Evolutionary conservation across 2,797 vertebrate genomes (phyloP).

Genomic region (Novumbra hubbsi): DNA sequence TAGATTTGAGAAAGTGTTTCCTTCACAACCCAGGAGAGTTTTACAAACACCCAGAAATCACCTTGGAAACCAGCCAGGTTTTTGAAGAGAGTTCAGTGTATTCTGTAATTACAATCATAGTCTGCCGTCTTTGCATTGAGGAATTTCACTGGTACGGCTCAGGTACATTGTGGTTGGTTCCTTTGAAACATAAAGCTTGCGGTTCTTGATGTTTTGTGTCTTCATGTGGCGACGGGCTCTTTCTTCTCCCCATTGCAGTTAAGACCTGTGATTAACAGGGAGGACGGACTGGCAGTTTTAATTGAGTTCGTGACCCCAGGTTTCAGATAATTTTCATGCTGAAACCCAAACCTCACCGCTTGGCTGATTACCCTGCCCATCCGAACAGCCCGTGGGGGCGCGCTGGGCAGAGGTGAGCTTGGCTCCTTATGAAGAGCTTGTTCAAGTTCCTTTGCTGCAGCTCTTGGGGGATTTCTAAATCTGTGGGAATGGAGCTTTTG

Average conservation of each 20-base stretch:
- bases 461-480: conserved; percentile 66
- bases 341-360: not conserved
- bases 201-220: not conserved
- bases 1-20: not conserved
- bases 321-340: not conserved
- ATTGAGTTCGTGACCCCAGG: not conserved
- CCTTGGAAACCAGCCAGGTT: not conserved
- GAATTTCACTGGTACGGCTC: not conserved
- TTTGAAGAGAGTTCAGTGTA: not conserved
- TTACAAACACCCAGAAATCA: conserved; percentile 1
- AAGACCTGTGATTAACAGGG: not conserved
- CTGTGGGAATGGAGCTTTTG: conserved; percentile 66
- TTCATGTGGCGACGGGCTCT: not conserved
- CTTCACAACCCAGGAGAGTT: not conserved
- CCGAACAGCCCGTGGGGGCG: not conserved
- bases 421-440: conserved; percentile 67
- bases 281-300: not conserved
- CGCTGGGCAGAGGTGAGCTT: conserved; percentile 53
- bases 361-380: not conserved
- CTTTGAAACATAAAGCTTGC: not conserved
- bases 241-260: not conserved
- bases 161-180: not conserved
- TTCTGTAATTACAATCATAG: not conserved
- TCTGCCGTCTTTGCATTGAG: not conserved
- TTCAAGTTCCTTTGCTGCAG: conserved; percentile 51